phyloP scores from a whole-genome alignment of 2,797 vertebrate genomes.

The Galagoides demidoff region DNA sequence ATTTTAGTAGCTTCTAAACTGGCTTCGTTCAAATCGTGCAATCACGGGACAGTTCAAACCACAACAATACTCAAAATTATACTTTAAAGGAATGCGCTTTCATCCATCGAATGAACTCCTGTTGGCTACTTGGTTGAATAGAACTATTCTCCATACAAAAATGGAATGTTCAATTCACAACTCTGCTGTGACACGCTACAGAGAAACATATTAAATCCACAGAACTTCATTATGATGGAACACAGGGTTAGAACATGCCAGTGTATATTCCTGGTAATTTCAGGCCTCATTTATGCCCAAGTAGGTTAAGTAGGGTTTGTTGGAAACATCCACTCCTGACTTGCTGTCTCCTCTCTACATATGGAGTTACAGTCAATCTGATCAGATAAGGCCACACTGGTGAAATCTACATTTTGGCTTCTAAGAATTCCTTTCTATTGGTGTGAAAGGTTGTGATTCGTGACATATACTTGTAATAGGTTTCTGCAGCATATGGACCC shows the following conservation, averaged over 20 bases:
- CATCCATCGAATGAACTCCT: constrained; percentile 67
- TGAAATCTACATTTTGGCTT: constrained; percentile 51
- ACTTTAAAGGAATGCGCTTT: constrained; percentile 48
- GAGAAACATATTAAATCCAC: constrained; percentile 74
- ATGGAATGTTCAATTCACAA: constrained; percentile 65
- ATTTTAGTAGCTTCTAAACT: neutral
- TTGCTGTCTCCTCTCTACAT: constrained; percentile 53
- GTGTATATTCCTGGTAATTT: constrained; percentile 5
- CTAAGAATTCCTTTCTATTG: constrained; percentile 43
- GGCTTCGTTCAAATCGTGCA: constrained; percentile 47
- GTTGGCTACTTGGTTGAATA: constrained; percentile 81
- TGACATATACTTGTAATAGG: neutral
- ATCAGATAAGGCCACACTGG: neutral
- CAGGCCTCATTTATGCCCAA: neutral
- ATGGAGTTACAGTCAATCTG: constrained; percentile 59
- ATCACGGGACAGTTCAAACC: neutral
- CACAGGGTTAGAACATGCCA: constrained; percentile 56
- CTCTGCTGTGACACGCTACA: constrained; percentile 69
- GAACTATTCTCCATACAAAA: constrained; percentile 76
- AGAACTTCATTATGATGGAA: constrained; percentile 68
- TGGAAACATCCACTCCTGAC: neutral
- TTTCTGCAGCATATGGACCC: neutral
- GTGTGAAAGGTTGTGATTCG: neutral
- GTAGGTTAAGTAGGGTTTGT: constrained; percentile 25
- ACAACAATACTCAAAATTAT: constrained; percentile 6